phyloP scores from a whole-genome alignment of 2,888 invertebrate species.

The Xanthia icteritia region DNA sequence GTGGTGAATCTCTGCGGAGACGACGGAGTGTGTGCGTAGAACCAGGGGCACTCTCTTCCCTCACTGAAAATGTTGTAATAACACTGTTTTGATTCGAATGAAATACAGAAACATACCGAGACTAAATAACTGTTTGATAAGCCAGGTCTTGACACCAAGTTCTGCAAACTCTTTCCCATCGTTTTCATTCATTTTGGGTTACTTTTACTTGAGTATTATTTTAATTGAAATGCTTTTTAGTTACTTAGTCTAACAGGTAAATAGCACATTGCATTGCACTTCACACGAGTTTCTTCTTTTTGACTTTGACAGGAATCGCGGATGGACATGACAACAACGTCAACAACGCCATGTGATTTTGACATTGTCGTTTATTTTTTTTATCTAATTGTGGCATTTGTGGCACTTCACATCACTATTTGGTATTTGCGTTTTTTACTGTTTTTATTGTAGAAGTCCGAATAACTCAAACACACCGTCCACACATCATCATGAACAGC shows the following conservation, averaged over 20 bases:
- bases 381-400: too few species aligned
- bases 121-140: constrained; percentile 92
- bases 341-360: constrained; percentile 39
- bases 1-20: too few species aligned
- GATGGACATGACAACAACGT: not conserved
- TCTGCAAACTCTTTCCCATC: constrained; percentile 89
- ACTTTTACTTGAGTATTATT: not conserved
- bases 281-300: constrained; percentile 14
- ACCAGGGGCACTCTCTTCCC: too few species aligned
- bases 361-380: constrained; percentile 28
- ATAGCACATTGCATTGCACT: constrained; percentile 2
- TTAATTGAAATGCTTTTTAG: not conserved
- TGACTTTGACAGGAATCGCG: not conserved
- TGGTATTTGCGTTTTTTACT: too few species aligned
- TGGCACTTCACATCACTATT: too few species aligned
- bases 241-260: not conserved
- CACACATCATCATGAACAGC: too few species aligned
- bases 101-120: constrained; percentile 89
- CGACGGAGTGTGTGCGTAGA: too few species aligned
- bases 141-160: constrained; percentile 93
- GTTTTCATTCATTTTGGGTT: constrained; percentile 79
- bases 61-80: not conserved
- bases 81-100: not conserved
- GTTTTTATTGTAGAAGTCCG: too few species aligned
- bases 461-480: too few species aligned